Evolutionary conservation across 2,888 invertebrate species (phyloP).

Genomic region (Choreutis nemorana): DNA sequence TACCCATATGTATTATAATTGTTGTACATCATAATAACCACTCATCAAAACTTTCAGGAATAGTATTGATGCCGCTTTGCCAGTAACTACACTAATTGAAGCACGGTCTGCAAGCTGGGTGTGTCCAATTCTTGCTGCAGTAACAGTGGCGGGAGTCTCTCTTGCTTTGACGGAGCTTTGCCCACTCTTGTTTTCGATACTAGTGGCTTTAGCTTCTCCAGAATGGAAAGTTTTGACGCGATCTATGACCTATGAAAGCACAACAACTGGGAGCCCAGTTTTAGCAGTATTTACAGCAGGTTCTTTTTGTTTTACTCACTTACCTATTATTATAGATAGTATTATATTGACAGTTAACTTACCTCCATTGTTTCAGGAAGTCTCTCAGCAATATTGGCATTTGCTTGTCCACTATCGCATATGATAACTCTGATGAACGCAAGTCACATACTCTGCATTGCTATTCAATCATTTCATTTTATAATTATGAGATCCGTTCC

Average conservation of each 20-base stretch:
- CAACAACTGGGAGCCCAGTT: conserved; percentile 69
- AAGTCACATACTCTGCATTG: conserved; percentile 59
- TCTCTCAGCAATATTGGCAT: conserved; percentile 68
- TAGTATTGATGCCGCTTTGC: conserved; percentile 65
- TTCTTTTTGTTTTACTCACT: conserved; percentile 13
- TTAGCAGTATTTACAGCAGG: conserved; percentile 71
- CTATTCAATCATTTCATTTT: conserved; percentile 53
- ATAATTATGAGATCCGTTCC: conserved; percentile 65
- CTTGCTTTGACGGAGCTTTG: conserved; percentile 70
- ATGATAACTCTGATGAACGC: conserved; percentile 68
- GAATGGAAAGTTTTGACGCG: conserved; percentile 70
- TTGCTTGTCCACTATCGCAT: conserved; percentile 69
- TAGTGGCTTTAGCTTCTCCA: conserved; percentile 65
- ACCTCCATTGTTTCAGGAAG: conserved; percentile 51
- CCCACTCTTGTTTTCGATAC: conserved; percentile 60
- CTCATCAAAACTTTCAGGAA: conserved; percentile 33
- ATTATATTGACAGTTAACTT: conserved; percentile 13
- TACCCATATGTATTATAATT: not conserved
- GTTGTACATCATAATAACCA: not conserved
- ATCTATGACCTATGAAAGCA: conserved; percentile 67
- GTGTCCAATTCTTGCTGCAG: conserved; percentile 64
- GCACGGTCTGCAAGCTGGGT: conserved; percentile 68
- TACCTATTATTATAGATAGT: not conserved
- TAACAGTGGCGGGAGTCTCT: conserved; percentile 66
- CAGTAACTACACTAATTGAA: conserved; percentile 67